Conservation (phyloP, 2,888 invertebrate genomes). For the Aleiodes alternator region DNA sequence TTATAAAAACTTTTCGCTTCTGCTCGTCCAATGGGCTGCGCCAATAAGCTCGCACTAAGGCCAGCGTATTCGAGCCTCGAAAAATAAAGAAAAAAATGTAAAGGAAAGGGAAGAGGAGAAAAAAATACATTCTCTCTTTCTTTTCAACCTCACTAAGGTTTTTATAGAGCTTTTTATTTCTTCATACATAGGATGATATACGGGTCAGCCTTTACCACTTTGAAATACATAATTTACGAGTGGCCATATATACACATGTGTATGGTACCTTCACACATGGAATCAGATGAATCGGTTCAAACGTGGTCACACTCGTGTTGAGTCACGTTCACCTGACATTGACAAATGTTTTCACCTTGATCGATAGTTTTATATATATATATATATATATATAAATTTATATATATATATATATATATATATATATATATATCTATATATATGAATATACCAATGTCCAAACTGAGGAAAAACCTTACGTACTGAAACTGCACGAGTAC, state of each 20-base stretch:
- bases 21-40: conserved; percentile 1
- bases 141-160: conserved; percentile 18
- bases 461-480: conserved; percentile 17
- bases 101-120: too few relatives aligned
- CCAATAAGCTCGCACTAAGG: not conserved
- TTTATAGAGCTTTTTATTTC: conserved; percentile 3
- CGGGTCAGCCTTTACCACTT: conserved; percentile 20
- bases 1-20: conserved; percentile 10
- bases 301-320: conserved; percentile 50
- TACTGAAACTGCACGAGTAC: conserved; percentile 8
- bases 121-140: too few relatives aligned
- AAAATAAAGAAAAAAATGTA: not conserved
- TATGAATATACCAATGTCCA: conserved; percentile 1
- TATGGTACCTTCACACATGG: conserved; percentile 22
- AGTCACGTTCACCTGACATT: conserved; percentile 58
- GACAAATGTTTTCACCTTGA: conserved; percentile 57
- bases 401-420: conserved; percentile 26
- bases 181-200: conserved; percentile 7
- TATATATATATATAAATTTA: conserved; percentile 18
- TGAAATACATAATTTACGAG: conserved; percentile 18
- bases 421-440: conserved; percentile 6
- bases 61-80: not conserved
- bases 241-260: conserved; percentile 3
- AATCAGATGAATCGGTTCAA: conserved; percentile 50
- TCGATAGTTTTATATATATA: conserved; percentile 51